Base-by-base conservation (phyloP, 2,888 invertebrate genomes). In the Thymelicus acteon region DNA sequence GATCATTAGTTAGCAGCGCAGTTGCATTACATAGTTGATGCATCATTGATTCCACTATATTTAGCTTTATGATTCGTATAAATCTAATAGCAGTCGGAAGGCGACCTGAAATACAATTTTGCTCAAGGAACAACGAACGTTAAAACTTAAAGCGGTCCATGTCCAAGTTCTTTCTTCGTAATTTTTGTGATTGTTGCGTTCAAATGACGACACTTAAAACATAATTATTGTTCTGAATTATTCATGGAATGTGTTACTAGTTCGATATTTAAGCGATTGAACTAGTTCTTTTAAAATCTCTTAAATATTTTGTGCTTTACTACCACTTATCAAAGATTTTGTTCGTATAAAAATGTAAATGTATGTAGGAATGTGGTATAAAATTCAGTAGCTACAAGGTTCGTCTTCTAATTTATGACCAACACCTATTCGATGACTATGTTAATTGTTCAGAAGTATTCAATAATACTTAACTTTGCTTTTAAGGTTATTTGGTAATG, bases 11-110 rank as follows among this genome's bases (percentile, higher is more conserved):
- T 49, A 70, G 66, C n/a, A 58, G 74, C 72, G 74, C 81, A 82
- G 83, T 80, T 76, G 76, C 70, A 67, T 70, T 77, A 74, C 75
- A 75, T 74, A 74, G 74, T 75, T 88, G 88, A 85, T 82, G 88
- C 89, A 84, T 84, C 85, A 83, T 85, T 84, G 88, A 86, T 88
- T 72, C 69, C 61, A 62, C 73, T 78, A 86, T 75, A 82, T 81
- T 83, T 84, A 82, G 76, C 76, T 74, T 66, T 71, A 71, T 71
- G 65, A 71, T 66, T 61, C 60, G 61, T 62, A 66, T 71, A 71
- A 71, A 66, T 66, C 71, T 71, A 71, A 66, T 66, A 10, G 66
- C 54, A 61, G 65, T 61, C 65, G 71, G 71, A 71, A 71, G 65
- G 15, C 48, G 64, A 60, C n/a, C 60, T 44, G 60, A 60, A 64